These are phyloP conservation scores for Chaetodon trifascialis DNA, from an alignment of 2,113 vertebrate genomes.

Conservation along the genomic window DNA sequence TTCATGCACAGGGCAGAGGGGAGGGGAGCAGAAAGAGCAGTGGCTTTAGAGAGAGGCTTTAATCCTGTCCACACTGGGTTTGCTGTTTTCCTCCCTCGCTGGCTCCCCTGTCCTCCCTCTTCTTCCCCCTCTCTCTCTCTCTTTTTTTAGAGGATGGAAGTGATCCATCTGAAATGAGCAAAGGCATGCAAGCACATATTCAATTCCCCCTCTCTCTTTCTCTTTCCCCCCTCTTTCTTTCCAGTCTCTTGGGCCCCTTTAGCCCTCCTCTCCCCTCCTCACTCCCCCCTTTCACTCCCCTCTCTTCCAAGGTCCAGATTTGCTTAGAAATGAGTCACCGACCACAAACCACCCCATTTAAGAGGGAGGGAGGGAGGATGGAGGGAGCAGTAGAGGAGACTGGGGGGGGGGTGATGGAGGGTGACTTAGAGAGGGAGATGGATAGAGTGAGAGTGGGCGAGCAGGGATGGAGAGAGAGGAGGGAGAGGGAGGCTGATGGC, in stretches of 20 bases:
- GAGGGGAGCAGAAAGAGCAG: constrained; percentile 26
- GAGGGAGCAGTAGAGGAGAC: background rate
- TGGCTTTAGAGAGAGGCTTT: constrained; percentile 13
- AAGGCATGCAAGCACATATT: constrained; percentile 43
- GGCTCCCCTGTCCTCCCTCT: background rate
- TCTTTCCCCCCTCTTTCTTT: background rate
- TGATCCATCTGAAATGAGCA: constrained; percentile 51
- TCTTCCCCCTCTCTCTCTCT: background rate
- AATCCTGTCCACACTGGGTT: constrained; percentile 39
- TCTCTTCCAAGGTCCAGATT: constrained; percentile 53
- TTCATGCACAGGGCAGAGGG: constrained; percentile 4
- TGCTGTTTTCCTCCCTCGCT: constrained; percentile 16
- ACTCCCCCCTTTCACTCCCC: constrained; percentile 24
- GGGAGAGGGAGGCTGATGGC: constrained; percentile 44
- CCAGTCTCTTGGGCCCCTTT: constrained; percentile 45
- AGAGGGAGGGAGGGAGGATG: constrained; percentile 28
- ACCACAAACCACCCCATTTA: constrained; percentile 70
- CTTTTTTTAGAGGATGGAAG: constrained; percentile 29
- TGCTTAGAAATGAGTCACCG: constrained; percentile 73
- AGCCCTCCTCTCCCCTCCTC: background rate
- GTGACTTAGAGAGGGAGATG: constrained; percentile 44
- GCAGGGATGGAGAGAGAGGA: constrained; percentile 4
- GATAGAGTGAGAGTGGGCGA: constrained; percentile 61
- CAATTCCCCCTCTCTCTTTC: background rate
- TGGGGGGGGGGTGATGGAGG: background rate